These are phyloP conservation scores for Tachina lurida DNA, from an alignment of 2,888 invertebrate species.

Conservation along the genomic window DNA sequence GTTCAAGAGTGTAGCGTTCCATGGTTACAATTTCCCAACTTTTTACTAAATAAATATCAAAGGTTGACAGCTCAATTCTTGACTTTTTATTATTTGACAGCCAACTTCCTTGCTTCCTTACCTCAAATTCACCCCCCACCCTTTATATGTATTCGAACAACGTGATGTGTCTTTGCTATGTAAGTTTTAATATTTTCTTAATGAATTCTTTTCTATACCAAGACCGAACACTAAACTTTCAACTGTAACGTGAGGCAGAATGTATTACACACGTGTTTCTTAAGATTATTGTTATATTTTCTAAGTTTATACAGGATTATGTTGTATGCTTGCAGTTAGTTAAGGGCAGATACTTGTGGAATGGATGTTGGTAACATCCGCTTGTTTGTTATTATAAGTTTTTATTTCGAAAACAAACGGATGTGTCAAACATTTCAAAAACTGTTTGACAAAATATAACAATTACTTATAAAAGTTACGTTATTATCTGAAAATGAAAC, in stretches of 20 bases:
- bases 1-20: too few relatives aligned
- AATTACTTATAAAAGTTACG: constrained; percentile 2
- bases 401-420: constrained; percentile 38
- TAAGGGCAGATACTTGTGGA: constrained; percentile 60
- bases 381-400: constrained; percentile 22
- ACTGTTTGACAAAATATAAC: constrained; percentile 56
- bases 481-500: constrained; percentile 10
- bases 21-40: too few relatives aligned
- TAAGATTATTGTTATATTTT: background rate
- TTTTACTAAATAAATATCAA: too few relatives aligned
- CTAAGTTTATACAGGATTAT: too few relatives aligned
- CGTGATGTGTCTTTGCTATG: constrained; percentile 1
- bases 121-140: too few relatives aligned
- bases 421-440: constrained; percentile 54
- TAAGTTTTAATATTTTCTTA: background rate
- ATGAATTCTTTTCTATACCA: background rate
- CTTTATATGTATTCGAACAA: too few relatives aligned
- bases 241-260: background rate
- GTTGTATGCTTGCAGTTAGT: constrained; percentile 24
- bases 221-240: too few relatives aligned
- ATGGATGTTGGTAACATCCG: constrained; percentile 64
- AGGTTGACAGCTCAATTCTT: too few relatives aligned
- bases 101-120: too few relatives aligned
- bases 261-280: background rate
- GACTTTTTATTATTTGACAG: too few relatives aligned